Base-by-base conservation (phyloP, 2,113 vertebrate genomes). In the Chroicocephalus ridibundus region DNA sequence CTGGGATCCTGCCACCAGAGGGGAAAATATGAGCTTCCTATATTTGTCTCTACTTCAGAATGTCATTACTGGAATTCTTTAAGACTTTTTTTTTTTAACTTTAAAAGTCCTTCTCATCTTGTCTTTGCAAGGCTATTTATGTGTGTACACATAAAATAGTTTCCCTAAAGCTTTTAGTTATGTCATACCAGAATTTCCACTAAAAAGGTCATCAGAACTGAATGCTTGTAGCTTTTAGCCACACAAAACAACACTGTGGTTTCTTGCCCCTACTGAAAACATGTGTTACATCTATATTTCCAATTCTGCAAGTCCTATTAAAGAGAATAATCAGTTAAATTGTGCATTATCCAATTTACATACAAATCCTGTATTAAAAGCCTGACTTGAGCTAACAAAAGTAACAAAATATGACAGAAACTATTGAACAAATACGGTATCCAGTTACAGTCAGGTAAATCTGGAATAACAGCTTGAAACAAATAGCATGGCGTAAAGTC, bases 111-210 rank as follows among this genome's bases (percentile, higher is more conserved):
- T 82, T 85, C 81, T 72, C 42, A 38, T 79, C 54, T 76, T 32
- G 44, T 70, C 51, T 89, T 82, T 38, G 31, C 34, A 94, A 91
- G 6, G 47, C 57, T 91, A 72, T 93, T 91, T 92, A 60, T 42
- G 32, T n/a, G 22, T 7, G 4, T 38, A 42, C n/a, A 82, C 68
- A 93, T 38, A 49, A 87, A 94, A 96, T 58, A 85, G 47, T 76
- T 97, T 96, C 78, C 92, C 82, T 96, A 90, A 96, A 97, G 85
- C 47, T 86, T 94, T 96, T 78, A 83, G 57, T 93, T 95, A 58
- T 90, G 52, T 91, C 92, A 86, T 66, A 96, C 86, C 94, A 96
- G 96, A 97, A 95, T 96, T 96, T 92, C 89, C 93, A 97, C 64
- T 88, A 71, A 95, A 93, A 96, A 96, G 42, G 58, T 96, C 95